Percentiles rank a stretch among this genome's conserved stretches.
These are phyloP conservation scores for Drosophila bunnanda DNA, from an alignment of 2,888 invertebrate genomes.

Conservation along the genomic window DNA sequence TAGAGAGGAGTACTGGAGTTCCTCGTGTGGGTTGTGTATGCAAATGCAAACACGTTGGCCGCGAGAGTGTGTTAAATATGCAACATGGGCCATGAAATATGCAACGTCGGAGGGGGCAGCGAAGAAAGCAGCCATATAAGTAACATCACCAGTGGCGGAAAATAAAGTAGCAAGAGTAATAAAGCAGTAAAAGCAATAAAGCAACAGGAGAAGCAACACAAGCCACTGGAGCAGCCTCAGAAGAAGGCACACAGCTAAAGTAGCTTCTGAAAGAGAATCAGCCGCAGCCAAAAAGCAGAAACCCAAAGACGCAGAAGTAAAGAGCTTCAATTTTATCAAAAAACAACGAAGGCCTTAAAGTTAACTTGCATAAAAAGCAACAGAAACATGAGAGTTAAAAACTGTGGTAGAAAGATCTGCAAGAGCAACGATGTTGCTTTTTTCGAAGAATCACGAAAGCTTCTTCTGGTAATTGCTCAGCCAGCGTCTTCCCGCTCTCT, in stretches of 20 bases:
- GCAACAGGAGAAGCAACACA: neutral
- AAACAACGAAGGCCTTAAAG: neutral
- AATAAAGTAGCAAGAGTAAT: conserved; percentile 17
- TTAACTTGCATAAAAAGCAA: neutral
- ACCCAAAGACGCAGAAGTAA: neutral
- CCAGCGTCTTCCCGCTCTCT: conserved; percentile 19
- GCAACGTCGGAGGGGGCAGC: conserved; percentile 29
- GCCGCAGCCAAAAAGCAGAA: neutral
- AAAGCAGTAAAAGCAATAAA: neutral
- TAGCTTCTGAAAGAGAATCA: neutral
- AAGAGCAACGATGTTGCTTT: neutral
- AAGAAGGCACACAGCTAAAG: neutral
- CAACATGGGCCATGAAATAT: conserved; percentile 59
- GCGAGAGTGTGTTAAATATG: conserved; percentile 51
- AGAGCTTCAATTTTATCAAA: conserved; percentile 7
- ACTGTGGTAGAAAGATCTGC: neutral
- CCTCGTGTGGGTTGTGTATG: conserved; percentile 42
- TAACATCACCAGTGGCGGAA: conserved; percentile 1
- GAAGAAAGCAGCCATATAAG: neutral
- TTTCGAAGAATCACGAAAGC: conserved; percentile 42
- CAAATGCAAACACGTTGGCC: conserved; percentile 49
- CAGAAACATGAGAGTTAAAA: neutral
- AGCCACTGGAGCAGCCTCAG: neutral
- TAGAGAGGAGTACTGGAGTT: neutral
- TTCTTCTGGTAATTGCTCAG: conserved; percentile 49